Percentiles rank a stretch among this genome's conserved stretches.
These are phyloP conservation scores for Larimichthys crocea DNA, from an alignment of 2,113 vertebrate genomes.

Conservation along the genomic window DNA sequence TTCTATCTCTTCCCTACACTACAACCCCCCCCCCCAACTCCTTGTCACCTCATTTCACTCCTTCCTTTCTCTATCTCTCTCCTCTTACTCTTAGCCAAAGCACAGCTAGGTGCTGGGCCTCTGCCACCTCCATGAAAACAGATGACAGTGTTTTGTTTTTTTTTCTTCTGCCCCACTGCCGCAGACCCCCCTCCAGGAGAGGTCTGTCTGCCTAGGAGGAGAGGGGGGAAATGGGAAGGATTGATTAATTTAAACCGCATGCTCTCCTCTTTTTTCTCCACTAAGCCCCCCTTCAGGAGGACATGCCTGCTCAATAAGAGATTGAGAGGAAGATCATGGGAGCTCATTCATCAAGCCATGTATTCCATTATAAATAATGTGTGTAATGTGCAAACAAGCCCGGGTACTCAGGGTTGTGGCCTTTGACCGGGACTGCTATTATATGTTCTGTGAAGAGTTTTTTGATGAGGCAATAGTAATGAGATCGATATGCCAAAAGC, in stretches of 20 bases:
- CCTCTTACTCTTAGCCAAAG: constrained; percentile 39
- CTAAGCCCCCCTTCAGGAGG: constrained; percentile 47
- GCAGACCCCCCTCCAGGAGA: constrained; percentile 63
- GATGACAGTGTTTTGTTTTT: constrained; percentile 62
- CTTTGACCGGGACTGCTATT: constrained; percentile 54
- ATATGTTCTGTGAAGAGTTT: constrained; percentile 44
- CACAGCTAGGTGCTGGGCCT: constrained; percentile 58
- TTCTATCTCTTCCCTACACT: constrained; percentile 3
- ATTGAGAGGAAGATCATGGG: constrained; percentile 53
- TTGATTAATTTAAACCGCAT: constrained; percentile 80
- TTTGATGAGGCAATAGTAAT: constrained; percentile 23
- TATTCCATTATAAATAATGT: constrained; percentile 59
- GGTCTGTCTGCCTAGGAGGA: constrained; percentile 66
- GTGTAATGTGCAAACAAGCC: constrained; percentile 68
- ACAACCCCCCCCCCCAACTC: constrained; percentile 4
- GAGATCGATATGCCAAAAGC: constrained; percentile 39
- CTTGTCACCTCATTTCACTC: constrained; percentile 33
- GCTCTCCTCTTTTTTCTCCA: constrained; percentile 48
- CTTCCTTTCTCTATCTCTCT: constrained; percentile 17
- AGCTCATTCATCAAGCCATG: constrained; percentile 68
- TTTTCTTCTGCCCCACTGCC: constrained; percentile 42
- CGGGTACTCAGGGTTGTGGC: constrained; percentile 35
- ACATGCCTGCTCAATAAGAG: constrained; percentile 62
- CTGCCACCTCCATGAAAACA: constrained; percentile 72
- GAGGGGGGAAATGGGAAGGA: constrained; percentile 72